Conservation (phyloP, 2,888 invertebrate genomes). For the Toxonevra muliebris region DNA sequence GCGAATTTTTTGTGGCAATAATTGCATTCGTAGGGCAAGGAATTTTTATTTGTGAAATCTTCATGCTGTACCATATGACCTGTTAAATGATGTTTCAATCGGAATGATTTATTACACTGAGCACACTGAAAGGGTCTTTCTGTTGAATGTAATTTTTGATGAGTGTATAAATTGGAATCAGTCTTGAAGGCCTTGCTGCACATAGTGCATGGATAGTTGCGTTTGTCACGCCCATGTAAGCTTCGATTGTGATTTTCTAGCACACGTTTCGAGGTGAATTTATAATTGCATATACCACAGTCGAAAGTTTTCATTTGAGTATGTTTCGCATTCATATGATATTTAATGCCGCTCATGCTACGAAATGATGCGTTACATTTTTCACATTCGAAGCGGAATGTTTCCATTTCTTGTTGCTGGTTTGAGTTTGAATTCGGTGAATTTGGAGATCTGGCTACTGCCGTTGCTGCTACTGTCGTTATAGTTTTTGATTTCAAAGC, state of each 20-base stretch:
- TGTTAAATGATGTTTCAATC: conserved; percentile 39
- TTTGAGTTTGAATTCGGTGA: neutral
- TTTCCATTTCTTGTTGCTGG: too few species aligned
- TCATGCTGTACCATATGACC: conserved; percentile 35
- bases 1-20: conserved; percentile 37
- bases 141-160: conserved; percentile 34
- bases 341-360: conserved; percentile 27
- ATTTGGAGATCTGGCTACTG: neutral
- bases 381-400: conserved; percentile 18
- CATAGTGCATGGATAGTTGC: conserved; percentile 31
- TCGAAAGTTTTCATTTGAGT: conserved; percentile 63
- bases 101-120: conserved; percentile 38
- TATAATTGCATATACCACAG: conserved; percentile 68
- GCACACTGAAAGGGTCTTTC: conserved; percentile 30
- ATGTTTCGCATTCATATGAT: conserved; percentile 32
- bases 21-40: conserved; percentile 25
- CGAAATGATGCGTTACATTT: conserved; percentile 36
- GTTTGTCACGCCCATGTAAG: conserved; percentile 32
- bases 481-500: conserved; percentile 42
- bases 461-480: neutral
- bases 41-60: conserved; percentile 14
- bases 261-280: conserved; percentile 38
- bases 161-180: conserved; percentile 39
- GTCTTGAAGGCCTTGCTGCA: conserved; percentile 40
- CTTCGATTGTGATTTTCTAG: conserved; percentile 37